Base-by-base conservation (phyloP, 2,113 vertebrate genomes). In the Saguinus midas region DNA sequence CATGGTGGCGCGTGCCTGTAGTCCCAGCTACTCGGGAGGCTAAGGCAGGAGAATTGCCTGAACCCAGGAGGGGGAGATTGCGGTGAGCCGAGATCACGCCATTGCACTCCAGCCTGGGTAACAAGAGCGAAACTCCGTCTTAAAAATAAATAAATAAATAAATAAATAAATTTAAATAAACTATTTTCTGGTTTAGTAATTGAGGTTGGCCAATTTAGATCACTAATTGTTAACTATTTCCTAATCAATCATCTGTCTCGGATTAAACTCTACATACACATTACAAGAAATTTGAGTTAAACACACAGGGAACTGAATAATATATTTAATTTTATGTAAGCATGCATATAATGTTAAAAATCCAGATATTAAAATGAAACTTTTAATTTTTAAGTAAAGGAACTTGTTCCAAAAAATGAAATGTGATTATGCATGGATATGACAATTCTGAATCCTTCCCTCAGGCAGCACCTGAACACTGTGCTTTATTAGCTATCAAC, bases 401-500 rank as follows among this genome's bases (percentile, higher is more conserved):
- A 83, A 70, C 29, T 40, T 64, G 11, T 37, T 94, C 76, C 8
- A 45, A 70, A 92, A 91, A 52, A 21, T 61, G 55, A 68, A 87
- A 50, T 43, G 11, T 61, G 3, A 27, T 82, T 97, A 12, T 93
- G 20, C 40, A 40, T 89, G 58, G 88, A 43, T 27, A 92, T 40
- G 94, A 23, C n/a, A 91, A 75, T 96, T 97, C 96, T 95, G 80
- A 92, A 97, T 96, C 64, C n/a, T 4, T 3, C 27, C 92, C 96
- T 98, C 80, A 85, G 84, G 94, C 90, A 80, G 95, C 96, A 94
- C 93, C 89, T 97, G 84, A 86, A 91, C 92, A 90, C 66, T 76
- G 82, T 87, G 92, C 96, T 97, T 98, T 98, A 97, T 95, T 97
- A 97, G 87, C 90, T 93, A 92, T 97, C 98, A 98, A 98, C 85